These are phyloP conservation scores for Ictalurus furcatus DNA, from an alignment of 2,113 vertebrate species.

Conservation along the genomic window DNA sequence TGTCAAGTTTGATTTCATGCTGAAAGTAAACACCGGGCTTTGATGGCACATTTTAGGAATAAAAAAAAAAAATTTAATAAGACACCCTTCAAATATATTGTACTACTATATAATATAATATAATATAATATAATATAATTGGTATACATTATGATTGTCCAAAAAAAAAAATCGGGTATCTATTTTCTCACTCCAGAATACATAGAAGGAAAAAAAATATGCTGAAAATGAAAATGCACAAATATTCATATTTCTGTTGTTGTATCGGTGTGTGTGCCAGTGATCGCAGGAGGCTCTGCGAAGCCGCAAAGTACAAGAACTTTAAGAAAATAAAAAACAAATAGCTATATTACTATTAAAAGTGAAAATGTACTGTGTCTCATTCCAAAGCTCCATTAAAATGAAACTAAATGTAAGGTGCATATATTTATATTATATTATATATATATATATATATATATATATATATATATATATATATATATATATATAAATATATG, in stretches of 20 bases:
- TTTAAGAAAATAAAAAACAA: constrained; percentile 61
- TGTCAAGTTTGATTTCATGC: constrained; percentile 71
- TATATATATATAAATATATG: too few species aligned
- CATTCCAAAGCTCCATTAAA: constrained; percentile 25
- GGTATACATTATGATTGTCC: constrained; percentile 52
- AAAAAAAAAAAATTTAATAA: constrained; percentile 37
- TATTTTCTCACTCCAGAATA: constrained; percentile 41
- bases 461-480: too few species aligned
- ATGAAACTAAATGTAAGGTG: constrained; percentile 5
- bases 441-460: too few species aligned
- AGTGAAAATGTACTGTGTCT: constrained; percentile 39
- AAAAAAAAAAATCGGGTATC: not conserved
- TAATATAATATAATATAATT: constrained; percentile 11
- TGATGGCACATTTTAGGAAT: constrained; percentile 55
- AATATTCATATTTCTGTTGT: constrained; percentile 68
- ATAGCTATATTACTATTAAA: constrained; percentile 70
- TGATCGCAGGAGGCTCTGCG: constrained; percentile 58
- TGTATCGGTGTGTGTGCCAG: constrained; percentile 68
- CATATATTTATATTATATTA: not conserved
- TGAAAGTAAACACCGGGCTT: constrained; percentile 62
- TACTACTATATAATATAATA: constrained; percentile 58
- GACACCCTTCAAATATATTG: constrained; percentile 62
- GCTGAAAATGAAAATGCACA: constrained; percentile 27
- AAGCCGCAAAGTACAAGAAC: constrained; percentile 62
- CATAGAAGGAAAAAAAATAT: constrained; percentile 15